Evolutionary conservation across 1,140 invertebrate genomes (phyloP).

Genomic region (Drosophila ercepeae): DNA sequence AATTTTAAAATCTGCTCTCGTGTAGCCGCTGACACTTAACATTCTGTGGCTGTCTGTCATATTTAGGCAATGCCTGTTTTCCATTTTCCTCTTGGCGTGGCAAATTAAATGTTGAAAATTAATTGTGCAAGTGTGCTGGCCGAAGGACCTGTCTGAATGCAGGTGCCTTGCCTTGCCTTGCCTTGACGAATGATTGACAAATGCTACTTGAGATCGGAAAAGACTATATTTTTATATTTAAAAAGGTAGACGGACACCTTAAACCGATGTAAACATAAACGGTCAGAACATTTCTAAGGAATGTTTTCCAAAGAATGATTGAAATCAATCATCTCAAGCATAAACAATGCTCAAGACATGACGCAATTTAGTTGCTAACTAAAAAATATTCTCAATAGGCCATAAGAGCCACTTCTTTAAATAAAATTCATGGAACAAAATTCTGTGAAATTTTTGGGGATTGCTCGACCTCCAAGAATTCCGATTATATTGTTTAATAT

Average conservation of each 20-base stretch:
- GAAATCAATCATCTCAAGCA: slow-evolving; percentile 7
- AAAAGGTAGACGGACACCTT: slow-evolving; percentile 20
- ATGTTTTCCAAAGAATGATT: slow-evolving; percentile 22
- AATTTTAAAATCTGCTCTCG: slow-evolving; percentile 61
- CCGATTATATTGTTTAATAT: slow-evolving; percentile 2
- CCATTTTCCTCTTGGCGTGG: slow-evolving; percentile 46
- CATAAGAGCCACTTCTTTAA: slow-evolving; percentile 37
- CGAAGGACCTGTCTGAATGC: slow-evolving; percentile 12
- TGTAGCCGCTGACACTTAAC: slow-evolving; percentile 76
- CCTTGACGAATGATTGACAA: slow-evolving; percentile 20
- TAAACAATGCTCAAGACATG: slow-evolving; percentile 48
- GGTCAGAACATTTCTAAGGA: neutral
- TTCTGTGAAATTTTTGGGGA: neutral
- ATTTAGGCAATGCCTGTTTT: slow-evolving; percentile 41
- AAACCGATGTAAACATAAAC: slow-evolving; percentile 12
- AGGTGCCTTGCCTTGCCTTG: neutral
- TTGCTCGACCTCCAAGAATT: neutral
- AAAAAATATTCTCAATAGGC: slow-evolving; percentile 28
- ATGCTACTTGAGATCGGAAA: slow-evolving; percentile 10
- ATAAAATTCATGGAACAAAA: slow-evolving; percentile 4
- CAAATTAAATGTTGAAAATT: slow-evolving; percentile 62
- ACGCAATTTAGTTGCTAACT: slow-evolving; percentile 51
- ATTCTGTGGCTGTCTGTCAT: slow-evolving; percentile 71
- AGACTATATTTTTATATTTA: neutral
- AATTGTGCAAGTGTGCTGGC: slow-evolving; percentile 67